Evolutionary conservation across 1,140 invertebrate species (phyloP).

Genomic region (Trinorchestia longiramus): DNA sequence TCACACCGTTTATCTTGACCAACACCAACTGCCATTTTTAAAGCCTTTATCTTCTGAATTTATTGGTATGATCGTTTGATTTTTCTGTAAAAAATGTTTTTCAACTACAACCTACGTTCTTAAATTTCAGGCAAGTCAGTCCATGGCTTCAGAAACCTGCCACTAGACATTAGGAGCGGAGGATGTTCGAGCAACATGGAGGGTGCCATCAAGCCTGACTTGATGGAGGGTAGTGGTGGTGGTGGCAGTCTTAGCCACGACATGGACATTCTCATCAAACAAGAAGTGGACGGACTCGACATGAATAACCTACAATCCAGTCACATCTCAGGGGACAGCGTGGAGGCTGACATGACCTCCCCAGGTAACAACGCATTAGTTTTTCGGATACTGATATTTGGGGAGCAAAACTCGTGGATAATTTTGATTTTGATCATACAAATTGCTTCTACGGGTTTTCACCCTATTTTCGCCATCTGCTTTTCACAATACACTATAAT

Average conservation of each 20-base stretch:
- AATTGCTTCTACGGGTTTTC: too few species aligned
- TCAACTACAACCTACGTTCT: background rate
- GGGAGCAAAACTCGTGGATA: background rate
- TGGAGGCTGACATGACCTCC: background rate
- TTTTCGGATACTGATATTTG: background rate
- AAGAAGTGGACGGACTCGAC: slow-evolving; percentile 35
- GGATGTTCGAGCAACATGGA: background rate
- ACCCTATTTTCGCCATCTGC: too few species aligned
- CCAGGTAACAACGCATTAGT: background rate
- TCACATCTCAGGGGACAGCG: slow-evolving; percentile 22
- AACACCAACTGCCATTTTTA: too few species aligned
- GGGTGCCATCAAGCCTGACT: background rate
- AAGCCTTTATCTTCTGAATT: too few species aligned
- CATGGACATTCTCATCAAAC: slow-evolving; percentile 38
- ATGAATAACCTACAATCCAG: background rate
- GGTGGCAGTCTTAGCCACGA: slow-evolving; percentile 30
- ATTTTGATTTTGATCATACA: background rate
- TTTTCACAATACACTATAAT: too few species aligned
- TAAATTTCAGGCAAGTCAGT: background rate
- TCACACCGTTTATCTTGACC: too few species aligned
- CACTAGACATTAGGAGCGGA: background rate
- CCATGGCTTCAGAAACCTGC: slow-evolving; percentile 11
- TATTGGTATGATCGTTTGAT: too few species aligned
- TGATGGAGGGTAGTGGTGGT: background rate
- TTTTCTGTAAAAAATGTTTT: background rate